Evolutionary conservation across 2,797 vertebrate species (phyloP), one percentile per base, ranked within the genome.

Genomic region (Etheostoma perlongum): DNA sequence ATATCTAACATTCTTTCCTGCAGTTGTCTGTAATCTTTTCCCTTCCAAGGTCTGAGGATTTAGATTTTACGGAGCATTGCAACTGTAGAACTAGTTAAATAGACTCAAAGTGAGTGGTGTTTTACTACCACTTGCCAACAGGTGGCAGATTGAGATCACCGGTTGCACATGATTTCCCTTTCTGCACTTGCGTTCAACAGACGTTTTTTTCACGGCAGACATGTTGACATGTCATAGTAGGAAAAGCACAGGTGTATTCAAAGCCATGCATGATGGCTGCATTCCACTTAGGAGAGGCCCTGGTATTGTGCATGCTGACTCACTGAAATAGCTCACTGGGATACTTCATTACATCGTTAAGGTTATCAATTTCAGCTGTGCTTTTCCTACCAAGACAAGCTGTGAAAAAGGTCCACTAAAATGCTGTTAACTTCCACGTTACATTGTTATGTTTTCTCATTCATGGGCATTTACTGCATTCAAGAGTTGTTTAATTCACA

Each of bases 121-220:
- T 47, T 48, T 74, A 8, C 66, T 9, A 16, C 21, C 21, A 52
- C 49, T 9, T 18, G 53, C 91, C 94, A 91, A 75, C 63, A 94
- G 93, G 58, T 70, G 93, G 88, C 90, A 88, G 87, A 54, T 23
- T 66, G 9, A 67, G 74, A 70, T 79, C 6, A 87, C 15, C 21
- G 75, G 44, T 78, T 75, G 62, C 59, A 66, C 12, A 46, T 11
- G 6, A 57, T n/a, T 51, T 16, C 18, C 1, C 1, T 2, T 2
- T 57, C 16, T 48, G 19, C 2, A 47, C 14, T 25, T 14, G 1
- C 13, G 7, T 16, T 68, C 9, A 58, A 27, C 27, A 27, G 27
- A 27, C 3, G 3, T 27, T 27, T 27, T 25, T 27, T 27, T 5
- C 27, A 27, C 25, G 27, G 4, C 27, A 27, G 27, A 27, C 4